Percentiles rank a stretch among this genome's conserved stretches.
phyloP scores from a whole-genome alignment of 2,888 invertebrate genomes.

The Coleophora deauratella region DNA sequence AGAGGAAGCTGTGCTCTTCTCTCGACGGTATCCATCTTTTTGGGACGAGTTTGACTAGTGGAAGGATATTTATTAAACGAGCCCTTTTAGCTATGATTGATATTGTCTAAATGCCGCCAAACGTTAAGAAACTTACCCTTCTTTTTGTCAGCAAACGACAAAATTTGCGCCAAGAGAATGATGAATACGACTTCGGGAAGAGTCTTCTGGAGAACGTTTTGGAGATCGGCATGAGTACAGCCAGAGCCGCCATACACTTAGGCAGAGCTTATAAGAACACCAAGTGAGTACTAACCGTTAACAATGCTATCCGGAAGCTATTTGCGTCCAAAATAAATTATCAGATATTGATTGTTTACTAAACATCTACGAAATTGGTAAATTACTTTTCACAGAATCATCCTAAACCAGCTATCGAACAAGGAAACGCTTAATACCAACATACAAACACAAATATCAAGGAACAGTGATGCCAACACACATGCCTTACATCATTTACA shows the following conservation, averaged over 20 bases:
- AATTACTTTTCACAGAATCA: conserved; percentile 37
- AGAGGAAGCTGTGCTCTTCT: too few relatives aligned
- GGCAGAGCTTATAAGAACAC: conserved; percentile 72
- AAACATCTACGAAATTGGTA: too few relatives aligned
- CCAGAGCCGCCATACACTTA: conserved; percentile 71
- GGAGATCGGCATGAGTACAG: conserved; percentile 69
- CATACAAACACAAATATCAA: conserved; percentile 43
- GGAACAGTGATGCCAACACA: conserved; percentile 50
- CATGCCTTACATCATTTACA: conserved; percentile 52
- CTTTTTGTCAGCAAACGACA: conserved; percentile 41
- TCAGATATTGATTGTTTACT: too few relatives aligned
- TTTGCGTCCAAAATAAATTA: too few relatives aligned
- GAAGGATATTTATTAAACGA: too few relatives aligned
- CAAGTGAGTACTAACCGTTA: conserved; percentile 40
- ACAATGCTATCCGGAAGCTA: too few relatives aligned
- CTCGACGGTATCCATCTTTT: too few relatives aligned
- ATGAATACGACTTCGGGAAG: conserved; percentile 44
- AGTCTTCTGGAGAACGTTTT: conserved; percentile 60
- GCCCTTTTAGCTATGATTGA: too few relatives aligned
- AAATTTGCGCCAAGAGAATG: conserved; percentile 34
- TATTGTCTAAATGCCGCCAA: too few relatives aligned
- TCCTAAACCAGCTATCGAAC: conserved; percentile 43
- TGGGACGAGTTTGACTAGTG: too few relatives aligned
- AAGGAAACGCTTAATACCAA: conserved; percentile 30
- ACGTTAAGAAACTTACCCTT: too few relatives aligned